Conservation (phyloP, 2,113 vertebrate species). For the Pachyramphus minor region DNA sequence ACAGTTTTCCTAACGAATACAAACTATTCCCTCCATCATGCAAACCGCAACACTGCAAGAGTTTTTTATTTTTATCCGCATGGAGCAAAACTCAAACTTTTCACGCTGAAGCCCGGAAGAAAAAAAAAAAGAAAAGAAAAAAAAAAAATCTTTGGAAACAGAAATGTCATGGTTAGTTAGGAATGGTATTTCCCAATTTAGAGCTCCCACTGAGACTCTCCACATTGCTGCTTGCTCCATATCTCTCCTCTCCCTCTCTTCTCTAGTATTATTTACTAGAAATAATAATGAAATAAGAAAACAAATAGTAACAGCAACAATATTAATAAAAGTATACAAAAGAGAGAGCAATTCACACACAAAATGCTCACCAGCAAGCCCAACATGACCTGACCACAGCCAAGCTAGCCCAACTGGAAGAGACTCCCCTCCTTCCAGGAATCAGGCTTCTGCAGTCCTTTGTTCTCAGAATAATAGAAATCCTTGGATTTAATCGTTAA, state of each 20-base stretch:
- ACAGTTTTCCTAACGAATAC: neutral
- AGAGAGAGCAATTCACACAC: neutral
- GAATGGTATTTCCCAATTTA: neutral
- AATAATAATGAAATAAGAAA: neutral
- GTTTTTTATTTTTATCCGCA: neutral
- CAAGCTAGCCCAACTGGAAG: neutral
- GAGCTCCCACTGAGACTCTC: neutral
- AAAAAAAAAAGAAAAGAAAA: neutral
- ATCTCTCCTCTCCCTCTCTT: neutral
- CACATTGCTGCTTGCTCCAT: neutral
- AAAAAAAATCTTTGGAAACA: neutral
- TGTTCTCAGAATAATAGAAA: neutral
- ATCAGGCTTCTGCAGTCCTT: neutral
- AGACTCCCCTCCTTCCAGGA: neutral
- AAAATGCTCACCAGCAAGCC: neutral
- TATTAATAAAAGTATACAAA: neutral
- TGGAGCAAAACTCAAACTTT: neutral
- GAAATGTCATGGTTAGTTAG: neutral
- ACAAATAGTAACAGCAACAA: neutral
- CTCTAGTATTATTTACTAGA: neutral
- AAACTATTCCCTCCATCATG: neutral
- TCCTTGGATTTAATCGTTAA: constrained; percentile 2
- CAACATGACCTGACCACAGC: neutral
- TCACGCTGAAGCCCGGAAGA: neutral
- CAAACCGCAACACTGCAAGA: neutral